These are phyloP conservation scores for Xestia xanthographa DNA, from an alignment of 2,888 invertebrate genomes.

Conservation along the genomic window DNA sequence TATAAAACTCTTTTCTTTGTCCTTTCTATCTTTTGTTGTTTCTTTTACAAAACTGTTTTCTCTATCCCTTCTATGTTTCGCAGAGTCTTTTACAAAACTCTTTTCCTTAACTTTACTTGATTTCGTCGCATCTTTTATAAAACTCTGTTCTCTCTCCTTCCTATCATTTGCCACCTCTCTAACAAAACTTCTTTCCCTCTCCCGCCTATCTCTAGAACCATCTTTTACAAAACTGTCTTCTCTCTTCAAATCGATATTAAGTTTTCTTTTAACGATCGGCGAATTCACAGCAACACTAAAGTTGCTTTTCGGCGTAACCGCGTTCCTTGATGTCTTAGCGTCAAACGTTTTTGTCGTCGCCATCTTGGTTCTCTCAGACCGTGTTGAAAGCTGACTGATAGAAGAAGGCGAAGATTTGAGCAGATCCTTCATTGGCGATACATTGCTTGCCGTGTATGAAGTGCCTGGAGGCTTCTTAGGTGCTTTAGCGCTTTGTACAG, in stretches of 20 bases:
- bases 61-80: constrained; percentile 48
- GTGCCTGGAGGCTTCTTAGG: constrained; percentile 75
- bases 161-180: constrained; percentile 10
- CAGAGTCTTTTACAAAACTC: constrained; percentile 28
- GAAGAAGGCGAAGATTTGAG: constrained; percentile 81
- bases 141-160: constrained; percentile 53
- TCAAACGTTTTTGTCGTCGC: constrained; percentile 57
- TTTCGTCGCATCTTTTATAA: constrained; percentile 20
- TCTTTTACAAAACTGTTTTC: constrained; percentile 50
- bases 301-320: constrained; percentile 57
- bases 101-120: constrained; percentile 14
- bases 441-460: constrained; percentile 64
- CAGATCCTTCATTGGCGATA: constrained; percentile 80
- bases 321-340: constrained; percentile 54
- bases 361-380: constrained; percentile 60
- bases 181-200: constrained; percentile 7
- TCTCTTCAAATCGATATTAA: constrained; percentile 62
- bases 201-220: not conserved
- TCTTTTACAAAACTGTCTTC: constrained; percentile 57
- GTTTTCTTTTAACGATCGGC: constrained; percentile 76
- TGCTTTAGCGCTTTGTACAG: constrained; percentile 68
- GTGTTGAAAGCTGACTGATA: constrained; percentile 69
- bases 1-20: constrained; percentile 33
- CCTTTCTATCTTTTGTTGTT: constrained; percentile 43
- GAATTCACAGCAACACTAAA: constrained; percentile 83